These are phyloP conservation scores for Acridotheres tristis DNA, from an alignment of 2,797 vertebrate genomes.

Conservation along the genomic window DNA sequence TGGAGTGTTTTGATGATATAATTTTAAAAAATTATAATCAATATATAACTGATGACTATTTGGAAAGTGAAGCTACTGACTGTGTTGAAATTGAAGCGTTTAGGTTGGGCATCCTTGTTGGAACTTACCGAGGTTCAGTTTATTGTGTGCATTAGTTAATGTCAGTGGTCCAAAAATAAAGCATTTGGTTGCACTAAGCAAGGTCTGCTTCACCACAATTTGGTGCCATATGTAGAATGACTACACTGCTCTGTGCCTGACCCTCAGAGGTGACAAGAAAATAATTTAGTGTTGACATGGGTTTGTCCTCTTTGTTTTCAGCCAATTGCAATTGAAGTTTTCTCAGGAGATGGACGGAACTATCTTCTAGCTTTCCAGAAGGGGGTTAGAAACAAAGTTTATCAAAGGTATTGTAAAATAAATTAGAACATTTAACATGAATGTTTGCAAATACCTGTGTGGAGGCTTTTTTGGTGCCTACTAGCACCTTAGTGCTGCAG, in stretches of 20 bases:
- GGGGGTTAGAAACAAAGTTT: conserved; percentile 98
- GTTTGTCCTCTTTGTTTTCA: conserved; percentile 62
- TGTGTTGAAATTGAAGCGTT: not conserved
- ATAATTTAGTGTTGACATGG: not conserved
- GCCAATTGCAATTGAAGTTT: conserved; percentile 98
- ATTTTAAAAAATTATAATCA: not conserved
- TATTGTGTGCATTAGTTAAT: not conserved
- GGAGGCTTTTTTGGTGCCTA: not conserved
- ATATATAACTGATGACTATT: not conserved
- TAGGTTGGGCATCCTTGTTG: not conserved
- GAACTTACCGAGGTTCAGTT: not conserved
- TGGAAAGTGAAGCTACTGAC: not conserved
- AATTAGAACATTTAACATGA: not conserved
- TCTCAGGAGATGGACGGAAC: conserved; percentile 96
- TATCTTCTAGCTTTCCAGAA: conserved; percentile 97
- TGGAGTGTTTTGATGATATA: rapidly evolving
- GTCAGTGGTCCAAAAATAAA: not conserved
- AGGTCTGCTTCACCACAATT: not conserved
- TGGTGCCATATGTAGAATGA: not conserved
- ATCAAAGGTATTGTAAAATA: conserved; percentile 87
- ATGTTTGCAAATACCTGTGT: not conserved
- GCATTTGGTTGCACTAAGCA: not conserved
- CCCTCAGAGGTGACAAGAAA: not conserved
- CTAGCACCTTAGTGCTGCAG: not conserved
- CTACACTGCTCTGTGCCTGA: not conserved